phyloP scores from a whole-genome alignment of 2,888 invertebrate genomes.

The Chouioia cunea region DNA sequence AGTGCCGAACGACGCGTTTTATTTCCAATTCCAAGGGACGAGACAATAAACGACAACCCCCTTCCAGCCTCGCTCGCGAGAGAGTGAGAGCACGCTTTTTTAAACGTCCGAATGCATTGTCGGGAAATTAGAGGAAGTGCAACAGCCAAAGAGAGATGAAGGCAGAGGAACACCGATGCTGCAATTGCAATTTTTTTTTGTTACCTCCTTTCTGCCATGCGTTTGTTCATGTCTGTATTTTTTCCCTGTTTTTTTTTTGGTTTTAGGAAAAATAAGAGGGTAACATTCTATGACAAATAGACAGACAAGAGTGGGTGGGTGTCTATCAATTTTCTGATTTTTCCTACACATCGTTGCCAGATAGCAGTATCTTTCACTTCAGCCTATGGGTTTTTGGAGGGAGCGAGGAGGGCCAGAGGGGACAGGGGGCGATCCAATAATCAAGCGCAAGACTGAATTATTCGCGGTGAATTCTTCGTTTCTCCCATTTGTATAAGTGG shows the following conservation, averaged over 20 bases:
- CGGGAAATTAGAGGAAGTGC: constrained; percentile 43
- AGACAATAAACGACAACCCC: constrained; percentile 52
- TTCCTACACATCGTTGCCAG: neutral
- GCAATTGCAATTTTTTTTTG: neutral
- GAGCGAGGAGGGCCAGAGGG: too few species aligned
- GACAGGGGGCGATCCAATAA: constrained; percentile 34
- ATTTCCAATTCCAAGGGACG: constrained; percentile 59
- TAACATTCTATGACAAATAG: too few species aligned
- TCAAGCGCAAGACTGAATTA: constrained; percentile 27
- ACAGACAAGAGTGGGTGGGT: neutral
- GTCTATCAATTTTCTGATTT: constrained; percentile 1
- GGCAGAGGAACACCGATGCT: constrained; percentile 23
- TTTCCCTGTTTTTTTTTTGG: neutral
- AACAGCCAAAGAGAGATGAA: constrained; percentile 21
- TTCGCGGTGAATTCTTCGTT: constrained; percentile 30
- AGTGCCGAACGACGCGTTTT: constrained; percentile 53
- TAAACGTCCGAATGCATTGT: constrained; percentile 44
- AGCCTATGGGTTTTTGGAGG: neutral
- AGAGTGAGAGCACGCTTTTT: constrained; percentile 12
- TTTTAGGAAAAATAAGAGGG: too few species aligned
- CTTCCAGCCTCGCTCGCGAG: constrained; percentile 35
- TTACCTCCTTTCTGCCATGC: constrained; percentile 1
- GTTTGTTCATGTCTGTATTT: neutral
- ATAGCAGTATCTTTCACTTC: neutral
- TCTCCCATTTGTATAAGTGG: too few species aligned